Percentiles rank a stretch among this genome's conserved stretches.
phyloP scores from a whole-genome alignment of 2,888 invertebrate species.

The Congeria kusceri region DNA sequence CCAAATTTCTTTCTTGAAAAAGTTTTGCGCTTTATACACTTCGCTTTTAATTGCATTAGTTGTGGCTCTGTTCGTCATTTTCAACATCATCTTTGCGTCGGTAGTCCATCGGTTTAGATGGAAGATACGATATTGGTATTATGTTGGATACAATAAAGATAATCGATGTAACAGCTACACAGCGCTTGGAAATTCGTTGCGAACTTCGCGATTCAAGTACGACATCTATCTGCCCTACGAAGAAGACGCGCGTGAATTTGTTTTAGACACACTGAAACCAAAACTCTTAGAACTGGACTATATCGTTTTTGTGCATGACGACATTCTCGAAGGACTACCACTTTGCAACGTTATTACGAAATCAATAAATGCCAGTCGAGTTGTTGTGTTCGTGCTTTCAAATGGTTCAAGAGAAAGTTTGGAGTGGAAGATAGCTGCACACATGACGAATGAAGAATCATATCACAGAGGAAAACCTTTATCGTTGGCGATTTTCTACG shows the following conservation, averaged over 20 bases:
- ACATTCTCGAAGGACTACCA: not conserved
- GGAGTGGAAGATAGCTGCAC: not conserved
- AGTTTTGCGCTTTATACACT: constrained; percentile 28
- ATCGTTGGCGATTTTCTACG: not conserved
- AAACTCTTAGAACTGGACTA: not conserved
- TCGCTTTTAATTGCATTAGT: constrained; percentile 14
- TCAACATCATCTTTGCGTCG: constrained; percentile 30
- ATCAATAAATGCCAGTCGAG: constrained; percentile 5
- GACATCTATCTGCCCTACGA: constrained; percentile 11
- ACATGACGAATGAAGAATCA: constrained; percentile 9
- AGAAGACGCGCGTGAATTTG: not conserved
- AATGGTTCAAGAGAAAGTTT: not conserved
- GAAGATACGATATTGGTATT: constrained; percentile 48
- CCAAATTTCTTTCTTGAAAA: constrained; percentile 12
- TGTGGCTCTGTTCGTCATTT: constrained; percentile 4
- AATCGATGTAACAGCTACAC: not conserved
- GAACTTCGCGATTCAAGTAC: not conserved
- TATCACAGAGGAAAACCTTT: not conserved
- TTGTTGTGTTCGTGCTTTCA: constrained; percentile 5
- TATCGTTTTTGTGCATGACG: not conserved
- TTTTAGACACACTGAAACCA: constrained; percentile 7
- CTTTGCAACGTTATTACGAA: not conserved
- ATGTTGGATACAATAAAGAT: constrained; percentile 10
- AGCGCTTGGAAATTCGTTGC: not conserved
- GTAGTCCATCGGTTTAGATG: constrained; percentile 33